Evolutionary conservation across 1,140 invertebrate genomes (phyloP).

Genomic region (Dysdera silvatica): DNA sequence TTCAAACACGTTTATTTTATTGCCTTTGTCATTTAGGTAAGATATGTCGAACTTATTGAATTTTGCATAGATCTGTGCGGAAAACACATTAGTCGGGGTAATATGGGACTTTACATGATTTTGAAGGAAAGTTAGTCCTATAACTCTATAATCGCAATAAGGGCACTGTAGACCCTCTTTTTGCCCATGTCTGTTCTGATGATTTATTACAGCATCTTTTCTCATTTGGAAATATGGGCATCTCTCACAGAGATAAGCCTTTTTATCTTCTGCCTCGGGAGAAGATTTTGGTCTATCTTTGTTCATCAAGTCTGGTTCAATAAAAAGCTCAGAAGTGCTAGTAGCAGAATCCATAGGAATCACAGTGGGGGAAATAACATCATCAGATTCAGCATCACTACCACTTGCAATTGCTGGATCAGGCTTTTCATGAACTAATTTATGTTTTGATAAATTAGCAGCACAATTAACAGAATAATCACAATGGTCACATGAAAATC

Average conservation of each 20-base stretch:
- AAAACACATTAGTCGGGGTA: conserved; percentile 50
- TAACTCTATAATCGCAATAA: conserved; percentile 73
- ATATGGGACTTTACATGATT: conserved; percentile 76
- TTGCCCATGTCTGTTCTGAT: conserved; percentile 61
- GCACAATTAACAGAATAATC: conserved; percentile 83
- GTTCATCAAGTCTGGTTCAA: too few species aligned
- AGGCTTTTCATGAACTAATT: conserved; percentile 58
- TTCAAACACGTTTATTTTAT: conserved; percentile 23
- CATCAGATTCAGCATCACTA: conserved; percentile 32
- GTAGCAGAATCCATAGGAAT: background rate
- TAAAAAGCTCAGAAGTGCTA: background rate
- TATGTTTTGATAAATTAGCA: conserved; percentile 70
- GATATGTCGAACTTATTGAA: conserved; percentile 22
- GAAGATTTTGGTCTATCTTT: conserved; percentile 7
- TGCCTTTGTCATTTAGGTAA: conserved; percentile 3
- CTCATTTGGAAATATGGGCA: conserved; percentile 69
- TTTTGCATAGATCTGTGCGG: conserved; percentile 51
- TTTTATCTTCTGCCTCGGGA: conserved; percentile 44
- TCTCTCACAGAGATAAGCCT: conserved; percentile 54
- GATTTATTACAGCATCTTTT: conserved; percentile 63
- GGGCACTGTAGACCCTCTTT: conserved; percentile 59
- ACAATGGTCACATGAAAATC: conserved; percentile 72
- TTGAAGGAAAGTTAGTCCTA: conserved; percentile 64
- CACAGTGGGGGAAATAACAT: background rate
- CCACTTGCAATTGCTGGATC: conserved; percentile 41